Evolutionary conservation across 2,113 vertebrate genomes (phyloP), one percentile per base, ranked within the genome.

Genomic region (Xyrauchen texanus): DNA sequence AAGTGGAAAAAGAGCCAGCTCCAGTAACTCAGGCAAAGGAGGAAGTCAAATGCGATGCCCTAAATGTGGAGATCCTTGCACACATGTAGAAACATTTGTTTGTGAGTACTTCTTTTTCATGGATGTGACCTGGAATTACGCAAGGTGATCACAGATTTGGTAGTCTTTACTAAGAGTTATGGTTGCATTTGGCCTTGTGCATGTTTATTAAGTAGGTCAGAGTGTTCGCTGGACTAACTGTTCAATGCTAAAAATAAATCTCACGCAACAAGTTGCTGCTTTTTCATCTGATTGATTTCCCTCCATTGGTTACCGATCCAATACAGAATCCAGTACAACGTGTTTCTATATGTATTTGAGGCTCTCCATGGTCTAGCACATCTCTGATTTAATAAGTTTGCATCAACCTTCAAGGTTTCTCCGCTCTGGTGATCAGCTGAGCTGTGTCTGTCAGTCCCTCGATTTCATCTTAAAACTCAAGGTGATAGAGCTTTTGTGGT

Each of bases 31-130:
- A 1, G 95, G 95, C 11, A 96, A 96, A 93, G 95, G 95, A 72
- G 95, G 95, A 83, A 94, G 90, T 87, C 95, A 95, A 60, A 91
- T 96, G 66, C 93, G 94, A 51, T 96, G 95, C 86, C 95, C 95
- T 0, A 96, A 96, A 84, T 96, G 95, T 67, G 95, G 95, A 0
- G 95, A 96, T 80, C 85, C 94, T 49, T 96, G 95, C 88, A 96
- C 95, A 0, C 95, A 96, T 0, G 95, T 96, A 77, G 95, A 96
- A 88, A 96, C 95, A 2, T 96, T 96, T 73, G 95, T 96, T 70
- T 95, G 95, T 96, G 62, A 83, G 84, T 78, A 60, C 10, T 58
- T 15, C 8, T 45, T 45, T 45, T 46, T n/a, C 5, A 6, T 51
- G 13, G 16, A 21, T 16, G 21, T 34, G 8, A 6, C 2, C 8